phyloP scores from a whole-genome alignment of 2,797 vertebrate species.

The Aphelocoma californica region DNA sequence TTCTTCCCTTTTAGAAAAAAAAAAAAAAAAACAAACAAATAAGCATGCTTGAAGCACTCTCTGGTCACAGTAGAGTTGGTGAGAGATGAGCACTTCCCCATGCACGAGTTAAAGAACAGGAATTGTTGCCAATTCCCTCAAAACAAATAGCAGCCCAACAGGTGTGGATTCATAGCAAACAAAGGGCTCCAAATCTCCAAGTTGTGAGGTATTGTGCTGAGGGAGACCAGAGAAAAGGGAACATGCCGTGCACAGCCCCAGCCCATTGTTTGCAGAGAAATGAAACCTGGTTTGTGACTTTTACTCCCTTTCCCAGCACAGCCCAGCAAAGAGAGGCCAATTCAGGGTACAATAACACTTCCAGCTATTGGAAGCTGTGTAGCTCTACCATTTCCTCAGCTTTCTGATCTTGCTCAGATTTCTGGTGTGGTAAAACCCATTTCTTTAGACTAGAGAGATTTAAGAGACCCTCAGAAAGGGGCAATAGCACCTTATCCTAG shows the following conservation, averaged over 20 bases:
- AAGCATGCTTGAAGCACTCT: background rate
- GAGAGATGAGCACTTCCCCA: background rate
- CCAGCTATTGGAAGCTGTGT: background rate
- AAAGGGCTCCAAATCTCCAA: background rate
- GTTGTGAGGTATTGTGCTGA: background rate
- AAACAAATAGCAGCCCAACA: background rate
- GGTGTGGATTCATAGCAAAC: background rate
- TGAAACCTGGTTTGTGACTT: background rate
- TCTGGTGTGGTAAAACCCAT: background rate
- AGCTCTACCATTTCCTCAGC: background rate
- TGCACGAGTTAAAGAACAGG: background rate
- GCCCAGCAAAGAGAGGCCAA: background rate
- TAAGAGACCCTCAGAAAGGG: background rate
- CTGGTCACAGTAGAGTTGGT: background rate
- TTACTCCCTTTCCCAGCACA: constrained; percentile 35
- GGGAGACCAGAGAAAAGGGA: background rate
- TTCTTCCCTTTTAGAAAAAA: background rate
- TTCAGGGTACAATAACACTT: background rate
- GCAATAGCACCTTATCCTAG: background rate
- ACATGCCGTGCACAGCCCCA: background rate
- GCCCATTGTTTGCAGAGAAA: background rate
- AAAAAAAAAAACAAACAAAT: background rate
- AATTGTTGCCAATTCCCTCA: background rate
- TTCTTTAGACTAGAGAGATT: background rate
- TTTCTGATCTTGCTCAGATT: background rate